phyloP scores from a whole-genome alignment of 92 coral and sea anemone species.

The Chrysogorgia sp. region DNA sequence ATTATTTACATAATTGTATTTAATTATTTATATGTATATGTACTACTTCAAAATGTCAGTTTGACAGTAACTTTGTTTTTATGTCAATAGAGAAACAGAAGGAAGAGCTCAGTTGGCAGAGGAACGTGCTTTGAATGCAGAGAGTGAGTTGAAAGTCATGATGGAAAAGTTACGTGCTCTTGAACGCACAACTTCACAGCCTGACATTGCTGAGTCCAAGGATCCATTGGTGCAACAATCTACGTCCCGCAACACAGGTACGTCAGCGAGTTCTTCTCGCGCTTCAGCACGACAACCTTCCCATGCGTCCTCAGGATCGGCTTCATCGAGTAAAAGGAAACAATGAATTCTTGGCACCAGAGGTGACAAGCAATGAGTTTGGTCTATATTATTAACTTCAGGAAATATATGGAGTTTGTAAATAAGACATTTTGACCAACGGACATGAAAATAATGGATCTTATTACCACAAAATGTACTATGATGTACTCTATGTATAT shows the following conservation, averaged over 20 bases:
- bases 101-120: slow-evolving; percentile 90
- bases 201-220: slow-evolving; percentile 66
- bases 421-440: too few species aligned
- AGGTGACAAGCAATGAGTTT: too few species aligned
- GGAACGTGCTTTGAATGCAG: slow-evolving; percentile 89
- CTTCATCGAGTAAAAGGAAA: not conserved
- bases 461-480: too few species aligned
- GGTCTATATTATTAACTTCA: too few species aligned
- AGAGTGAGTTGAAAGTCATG: slow-evolving; percentile 90
- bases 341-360: too few species aligned
- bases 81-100: slow-evolving; percentile 78
- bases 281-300: slow-evolving; percentile 67
- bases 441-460: too few species aligned
- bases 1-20: too few species aligned
- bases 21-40: too few species aligned
- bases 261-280: slow-evolving; percentile 68
- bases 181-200: slow-evolving; percentile 92
- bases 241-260: slow-evolving; percentile 70
- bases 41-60: too few species aligned
- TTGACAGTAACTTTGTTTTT: not conserved
- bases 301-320: slow-evolving; percentile 74
- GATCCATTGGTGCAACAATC: slow-evolving; percentile 66
- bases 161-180: slow-evolving; percentile 93
- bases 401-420: too few species aligned
- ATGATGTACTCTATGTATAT: too few species aligned